phyloP scores from a whole-genome alignment of 2,113 vertebrate species.

The human (Homo sapiens) region DNA sequence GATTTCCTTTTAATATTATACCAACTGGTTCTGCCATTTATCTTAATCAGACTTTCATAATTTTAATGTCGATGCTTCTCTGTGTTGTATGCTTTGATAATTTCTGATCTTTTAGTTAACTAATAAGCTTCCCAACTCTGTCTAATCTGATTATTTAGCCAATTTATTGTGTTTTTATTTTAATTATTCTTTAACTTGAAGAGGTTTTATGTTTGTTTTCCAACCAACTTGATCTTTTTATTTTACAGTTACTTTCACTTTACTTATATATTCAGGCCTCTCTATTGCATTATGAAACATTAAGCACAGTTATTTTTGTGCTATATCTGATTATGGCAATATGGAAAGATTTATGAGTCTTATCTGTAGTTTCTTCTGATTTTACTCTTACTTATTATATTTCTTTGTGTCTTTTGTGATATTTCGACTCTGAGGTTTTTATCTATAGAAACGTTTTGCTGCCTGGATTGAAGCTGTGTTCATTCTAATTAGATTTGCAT shows the following conservation, averaged over 20 bases:
- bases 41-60: background rate
- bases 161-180: background rate
- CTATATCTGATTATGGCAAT: background rate
- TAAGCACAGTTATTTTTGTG: background rate
- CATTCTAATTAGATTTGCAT: background rate
- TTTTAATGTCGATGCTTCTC: background rate
- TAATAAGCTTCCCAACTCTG: background rate
- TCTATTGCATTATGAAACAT: background rate
- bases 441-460: background rate
- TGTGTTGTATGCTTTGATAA: background rate
- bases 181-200: background rate
- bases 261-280: background rate
- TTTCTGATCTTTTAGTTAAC: background rate
- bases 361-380: background rate
- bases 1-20: background rate
- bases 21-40: background rate
- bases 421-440: background rate
- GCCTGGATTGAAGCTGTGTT: background rate
- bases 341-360: background rate
- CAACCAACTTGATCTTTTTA: background rate
- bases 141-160: background rate
- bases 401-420: background rate
- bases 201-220: background rate
- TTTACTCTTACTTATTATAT: background rate
- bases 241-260: background rate